Conservation (phyloP, 1,140 invertebrate genomes). For the Euura lappo region DNA sequence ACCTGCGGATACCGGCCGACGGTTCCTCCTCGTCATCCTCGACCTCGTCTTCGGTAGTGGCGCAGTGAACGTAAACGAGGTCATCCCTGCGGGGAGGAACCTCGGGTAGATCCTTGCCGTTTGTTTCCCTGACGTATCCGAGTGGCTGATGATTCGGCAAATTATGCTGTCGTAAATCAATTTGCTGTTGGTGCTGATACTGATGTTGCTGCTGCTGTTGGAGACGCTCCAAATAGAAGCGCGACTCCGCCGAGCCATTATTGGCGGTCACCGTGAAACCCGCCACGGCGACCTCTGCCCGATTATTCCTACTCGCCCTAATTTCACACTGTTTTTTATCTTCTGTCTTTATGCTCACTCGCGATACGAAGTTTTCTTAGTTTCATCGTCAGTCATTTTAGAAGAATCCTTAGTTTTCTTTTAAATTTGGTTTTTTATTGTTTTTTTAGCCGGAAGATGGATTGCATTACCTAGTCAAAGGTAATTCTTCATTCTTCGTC, state of each 20-base stretch:
- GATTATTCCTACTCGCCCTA: background rate
- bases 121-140: slow-evolving; percentile 14
- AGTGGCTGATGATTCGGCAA: slow-evolving; percentile 11
- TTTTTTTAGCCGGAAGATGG: too few relatives aligned
- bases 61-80: slow-evolving; percentile 41
- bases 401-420: too few relatives aligned
- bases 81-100: slow-evolving; percentile 28
- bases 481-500: too few relatives aligned
- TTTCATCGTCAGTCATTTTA: too few relatives aligned
- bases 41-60: slow-evolving; percentile 33
- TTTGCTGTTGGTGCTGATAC: slow-evolving; percentile 26
- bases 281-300: slow-evolving; percentile 34
- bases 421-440: too few relatives aligned
- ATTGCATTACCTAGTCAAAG: too few relatives aligned
- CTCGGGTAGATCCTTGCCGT: slow-evolving; percentile 31
- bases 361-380: too few relatives aligned
- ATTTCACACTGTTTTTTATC: background rate
- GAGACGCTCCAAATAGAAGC: slow-evolving; percentile 34
- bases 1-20: slow-evolving; percentile 28
- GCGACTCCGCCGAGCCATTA: slow-evolving; percentile 41
- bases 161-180: slow-evolving; percentile 13
- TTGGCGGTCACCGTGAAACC: slow-evolving; percentile 40
- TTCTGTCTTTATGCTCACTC: too few relatives aligned
- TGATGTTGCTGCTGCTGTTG: slow-evolving; percentile 32
- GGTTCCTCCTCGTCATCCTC: slow-evolving; percentile 36